Percentiles rank a stretch among this genome's conserved stretches.
phyloP scores from a whole-genome alignment of 2,113 vertebrate genomes.

The cattle (Bos taurus) region DNA sequence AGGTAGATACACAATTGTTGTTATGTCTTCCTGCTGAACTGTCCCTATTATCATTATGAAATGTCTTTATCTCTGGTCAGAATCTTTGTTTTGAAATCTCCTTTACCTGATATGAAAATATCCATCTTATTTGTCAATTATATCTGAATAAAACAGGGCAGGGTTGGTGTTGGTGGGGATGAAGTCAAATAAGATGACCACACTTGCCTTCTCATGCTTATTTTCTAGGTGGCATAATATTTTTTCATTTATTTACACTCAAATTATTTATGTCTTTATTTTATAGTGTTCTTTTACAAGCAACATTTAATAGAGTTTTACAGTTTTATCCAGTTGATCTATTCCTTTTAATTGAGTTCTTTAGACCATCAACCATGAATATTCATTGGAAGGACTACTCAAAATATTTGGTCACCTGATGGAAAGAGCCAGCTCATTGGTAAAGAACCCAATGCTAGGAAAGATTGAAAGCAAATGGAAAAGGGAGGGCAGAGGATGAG shows the following conservation, averaged over 20 bases:
- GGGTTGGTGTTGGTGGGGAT: fast-evolving
- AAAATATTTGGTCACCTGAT: not conserved
- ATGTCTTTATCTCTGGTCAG: not conserved
- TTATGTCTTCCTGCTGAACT: not conserved
- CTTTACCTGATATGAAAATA: not conserved
- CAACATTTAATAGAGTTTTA: not conserved
- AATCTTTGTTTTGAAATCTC: not conserved
- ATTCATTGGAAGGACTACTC: not conserved
- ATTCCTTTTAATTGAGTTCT: not conserved
- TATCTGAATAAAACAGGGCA: too few relatives aligned
- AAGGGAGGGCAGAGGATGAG: not conserved
- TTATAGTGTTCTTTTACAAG: not conserved
- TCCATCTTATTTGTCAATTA: not conserved
- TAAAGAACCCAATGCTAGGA: not conserved
- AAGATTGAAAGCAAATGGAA: not conserved
- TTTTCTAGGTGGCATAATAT: not conserved
- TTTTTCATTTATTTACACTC: not conserved
- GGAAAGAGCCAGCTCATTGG: not conserved
- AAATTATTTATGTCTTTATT: not conserved
- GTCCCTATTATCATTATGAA: not conserved
- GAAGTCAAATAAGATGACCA: not conserved
- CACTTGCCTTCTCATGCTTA: not conserved
- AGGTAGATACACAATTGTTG: too few relatives aligned
- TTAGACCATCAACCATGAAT: not conserved
- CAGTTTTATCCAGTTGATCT: not conserved